A percentile compares a stretch with the other conserved stretches of the same genome.
phyloP scores from a whole-genome alignment of 2,888 invertebrate genomes.

The Carpatolechia fugitivella region DNA sequence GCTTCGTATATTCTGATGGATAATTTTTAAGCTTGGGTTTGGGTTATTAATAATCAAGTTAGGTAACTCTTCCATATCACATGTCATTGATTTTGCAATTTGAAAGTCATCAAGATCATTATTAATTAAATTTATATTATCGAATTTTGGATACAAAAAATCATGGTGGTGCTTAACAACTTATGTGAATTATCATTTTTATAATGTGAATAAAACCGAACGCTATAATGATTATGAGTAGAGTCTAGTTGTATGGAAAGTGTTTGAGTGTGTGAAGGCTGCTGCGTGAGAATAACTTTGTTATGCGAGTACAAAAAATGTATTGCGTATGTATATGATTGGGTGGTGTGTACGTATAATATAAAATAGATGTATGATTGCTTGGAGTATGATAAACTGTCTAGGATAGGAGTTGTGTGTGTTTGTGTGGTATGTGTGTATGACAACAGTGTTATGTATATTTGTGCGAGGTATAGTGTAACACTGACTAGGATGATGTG shows the following conservation, averaged over 20 bases:
- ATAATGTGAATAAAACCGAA: background rate
- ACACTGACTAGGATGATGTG: background rate
- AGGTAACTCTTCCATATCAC: conserved; percentile 9
- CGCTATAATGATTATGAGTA: background rate
- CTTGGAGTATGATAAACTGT: no score
- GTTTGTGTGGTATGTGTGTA: background rate
- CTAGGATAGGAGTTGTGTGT: background rate
- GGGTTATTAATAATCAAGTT: conserved; percentile 8
- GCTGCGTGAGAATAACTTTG: background rate
- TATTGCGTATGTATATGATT: no score
- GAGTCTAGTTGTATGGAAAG: background rate
- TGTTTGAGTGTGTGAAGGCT: background rate
- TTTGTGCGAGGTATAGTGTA: background rate
- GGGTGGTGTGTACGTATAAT: no score
- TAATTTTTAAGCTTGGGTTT: conserved; percentile 1
- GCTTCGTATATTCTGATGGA: conserved; percentile 14
- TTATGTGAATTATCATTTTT: background rate
- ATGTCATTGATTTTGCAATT: conserved; percentile 5
- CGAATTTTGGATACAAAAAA: background rate
- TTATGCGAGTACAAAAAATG: background rate
- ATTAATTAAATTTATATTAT: conserved; percentile 8
- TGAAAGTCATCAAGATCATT: conserved; percentile 8
- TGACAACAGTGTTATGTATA: background rate
- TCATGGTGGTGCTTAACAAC: background rate
- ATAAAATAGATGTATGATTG: no score